These are phyloP conservation scores for Tuberolachnus salignus DNA, from an alignment of 2,888 invertebrate species.

Conservation along the genomic window DNA sequence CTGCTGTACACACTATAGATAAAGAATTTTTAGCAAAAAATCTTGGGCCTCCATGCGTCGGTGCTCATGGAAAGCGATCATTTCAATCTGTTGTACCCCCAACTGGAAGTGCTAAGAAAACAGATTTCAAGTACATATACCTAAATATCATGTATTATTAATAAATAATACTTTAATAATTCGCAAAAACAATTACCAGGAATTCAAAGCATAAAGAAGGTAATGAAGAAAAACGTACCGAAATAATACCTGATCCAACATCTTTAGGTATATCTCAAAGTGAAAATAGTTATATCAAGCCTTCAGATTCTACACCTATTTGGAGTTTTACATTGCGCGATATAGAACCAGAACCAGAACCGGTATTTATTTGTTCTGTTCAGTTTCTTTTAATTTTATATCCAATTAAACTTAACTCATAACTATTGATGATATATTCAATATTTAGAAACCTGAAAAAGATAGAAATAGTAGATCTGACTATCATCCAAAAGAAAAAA, in stretches of 20 bases:
- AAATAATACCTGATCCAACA: conserved; percentile 34
- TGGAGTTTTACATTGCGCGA: conserved; percentile 49
- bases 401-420: no score
- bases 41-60: conserved; percentile 38
- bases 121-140: conserved; percentile 33
- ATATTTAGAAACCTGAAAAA: conserved; percentile 51
- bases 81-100: conserved; percentile 32
- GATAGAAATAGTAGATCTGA: conserved; percentile 47
- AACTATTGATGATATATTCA: neutral
- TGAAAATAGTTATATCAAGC: conserved; percentile 51
- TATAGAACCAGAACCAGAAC: conserved; percentile 50
- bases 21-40: conserved; percentile 51
- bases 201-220: conserved; percentile 53
- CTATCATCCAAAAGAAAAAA: conserved; percentile 52
- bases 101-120: conserved; percentile 31
- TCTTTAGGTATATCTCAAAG: conserved; percentile 53
- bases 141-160: neutral
- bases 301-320: conserved; percentile 51
- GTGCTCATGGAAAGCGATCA: conserved; percentile 40
- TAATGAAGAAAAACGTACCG: conserved; percentile 46
- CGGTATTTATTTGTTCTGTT: neutral
- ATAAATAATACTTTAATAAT: conserved; percentile 12
- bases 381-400: neutral
- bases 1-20: conserved; percentile 44
- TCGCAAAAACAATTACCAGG: neutral